Evolutionary conservation across 2,113 vertebrate species (phyloP).

Genomic region (Aptenodytes patagonicus): DNA sequence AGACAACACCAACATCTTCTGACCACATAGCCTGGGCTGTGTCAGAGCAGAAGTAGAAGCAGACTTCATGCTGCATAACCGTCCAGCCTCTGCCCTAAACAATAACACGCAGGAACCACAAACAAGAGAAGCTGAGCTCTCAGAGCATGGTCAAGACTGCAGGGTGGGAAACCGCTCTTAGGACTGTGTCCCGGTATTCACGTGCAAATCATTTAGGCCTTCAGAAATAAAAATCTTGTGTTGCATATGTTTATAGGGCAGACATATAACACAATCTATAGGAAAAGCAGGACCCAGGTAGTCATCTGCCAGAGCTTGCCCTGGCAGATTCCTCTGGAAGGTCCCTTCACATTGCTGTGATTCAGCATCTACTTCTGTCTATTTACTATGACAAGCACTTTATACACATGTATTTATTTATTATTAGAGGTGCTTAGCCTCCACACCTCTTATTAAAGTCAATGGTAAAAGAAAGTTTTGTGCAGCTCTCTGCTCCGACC

Average conservation of each 20-base stretch:
- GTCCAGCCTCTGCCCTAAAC: not conserved
- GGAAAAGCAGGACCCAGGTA: not conserved
- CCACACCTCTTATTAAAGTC: not conserved
- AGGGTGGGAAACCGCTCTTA: not conserved
- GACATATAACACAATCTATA: not conserved
- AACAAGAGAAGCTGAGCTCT: not conserved
- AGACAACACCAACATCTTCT: not conserved
- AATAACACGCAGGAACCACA: not conserved
- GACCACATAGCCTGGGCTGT: not conserved
- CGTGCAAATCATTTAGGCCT: not conserved
- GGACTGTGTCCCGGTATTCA: not conserved
- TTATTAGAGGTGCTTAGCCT: not conserved
- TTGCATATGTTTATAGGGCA: not conserved
- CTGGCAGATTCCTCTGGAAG: not conserved
- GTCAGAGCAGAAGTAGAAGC: not conserved
- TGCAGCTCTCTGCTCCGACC: not conserved
- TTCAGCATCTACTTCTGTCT: not conserved
- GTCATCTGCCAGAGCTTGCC: not conserved
- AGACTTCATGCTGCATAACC: not conserved
- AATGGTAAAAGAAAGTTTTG: not conserved
- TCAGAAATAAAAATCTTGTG: not conserved
- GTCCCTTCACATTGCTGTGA: not conserved
- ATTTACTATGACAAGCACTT: not conserved
- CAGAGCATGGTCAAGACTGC: not conserved
- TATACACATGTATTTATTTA: not conserved